Evolutionary conservation across 2,888 invertebrate genomes (phyloP).

Genomic region (Mayetiola destructor): DNA sequence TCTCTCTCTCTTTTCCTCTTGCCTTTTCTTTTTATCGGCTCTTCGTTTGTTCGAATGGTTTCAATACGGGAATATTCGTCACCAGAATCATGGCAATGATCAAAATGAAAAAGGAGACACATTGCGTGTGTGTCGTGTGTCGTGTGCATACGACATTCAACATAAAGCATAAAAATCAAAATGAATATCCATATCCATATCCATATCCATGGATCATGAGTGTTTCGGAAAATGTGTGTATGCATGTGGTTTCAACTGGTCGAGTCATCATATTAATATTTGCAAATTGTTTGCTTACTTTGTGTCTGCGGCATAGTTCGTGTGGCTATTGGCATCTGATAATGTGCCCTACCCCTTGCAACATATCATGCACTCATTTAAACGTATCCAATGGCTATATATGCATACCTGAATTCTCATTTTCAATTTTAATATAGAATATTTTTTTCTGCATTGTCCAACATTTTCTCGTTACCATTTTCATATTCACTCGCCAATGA

Average conservation of each 20-base stretch:
- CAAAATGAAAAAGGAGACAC: slow-evolving; percentile 3
- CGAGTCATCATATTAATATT: slow-evolving; percentile 13
- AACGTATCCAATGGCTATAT: no score
- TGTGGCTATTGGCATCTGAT: slow-evolving; percentile 9
- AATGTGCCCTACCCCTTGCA: no score
- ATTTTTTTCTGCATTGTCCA: neutral
- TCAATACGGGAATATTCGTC: neutral
- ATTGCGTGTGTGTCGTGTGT: no score
- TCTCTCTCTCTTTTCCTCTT: neutral
- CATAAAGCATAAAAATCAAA: no score
- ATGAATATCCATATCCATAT: neutral
- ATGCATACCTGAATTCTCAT: neutral
- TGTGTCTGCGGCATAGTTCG: slow-evolving; percentile 8
- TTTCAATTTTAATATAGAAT: neutral
- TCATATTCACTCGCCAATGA: no score
- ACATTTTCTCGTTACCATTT: no score
- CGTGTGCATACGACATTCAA: no score
- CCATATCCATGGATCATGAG: neutral
- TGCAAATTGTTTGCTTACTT: slow-evolving; percentile 11
- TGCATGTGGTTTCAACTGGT: neutral
- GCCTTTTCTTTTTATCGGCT: neutral
- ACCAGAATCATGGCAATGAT: no score
- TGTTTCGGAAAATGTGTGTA: neutral
- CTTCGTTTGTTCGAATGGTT: neutral
- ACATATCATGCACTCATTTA: no score